phyloP scores from a whole-genome alignment of 2,113 vertebrate genomes.

The Corythaixoides concolor region DNA sequence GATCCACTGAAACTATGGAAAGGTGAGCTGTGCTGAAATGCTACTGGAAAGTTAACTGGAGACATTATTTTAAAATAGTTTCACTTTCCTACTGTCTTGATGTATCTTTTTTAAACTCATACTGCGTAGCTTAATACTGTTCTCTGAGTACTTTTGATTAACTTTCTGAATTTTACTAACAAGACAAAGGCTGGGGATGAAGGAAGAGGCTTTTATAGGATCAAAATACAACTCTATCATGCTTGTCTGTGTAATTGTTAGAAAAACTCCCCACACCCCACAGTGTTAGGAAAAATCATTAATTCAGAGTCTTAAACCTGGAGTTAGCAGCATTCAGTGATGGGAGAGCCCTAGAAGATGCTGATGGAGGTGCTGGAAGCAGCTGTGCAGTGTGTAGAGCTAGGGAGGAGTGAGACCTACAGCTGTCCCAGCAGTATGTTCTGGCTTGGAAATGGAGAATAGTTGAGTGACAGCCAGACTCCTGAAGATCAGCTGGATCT shows the following conservation, averaged over 20 bases:
- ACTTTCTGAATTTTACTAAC: not conserved
- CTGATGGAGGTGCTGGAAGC: not conserved
- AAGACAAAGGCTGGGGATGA: not conserved
- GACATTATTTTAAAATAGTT: not conserved
- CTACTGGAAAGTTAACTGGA: not conserved
- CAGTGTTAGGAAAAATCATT: fast-evolving
- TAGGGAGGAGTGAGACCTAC: not conserved
- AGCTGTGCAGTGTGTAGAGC: not conserved
- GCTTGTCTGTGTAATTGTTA: not conserved
- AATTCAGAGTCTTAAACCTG: not conserved
- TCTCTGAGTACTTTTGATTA: not conserved
- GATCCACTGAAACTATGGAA: not conserved
- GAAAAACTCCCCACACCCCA: not conserved
- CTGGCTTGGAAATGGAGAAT: not conserved
- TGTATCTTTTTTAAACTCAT: not conserved
- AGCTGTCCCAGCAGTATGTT: not conserved
- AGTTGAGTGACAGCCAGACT: not conserved
- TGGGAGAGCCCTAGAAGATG: not conserved
- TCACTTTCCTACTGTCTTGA: not conserved
- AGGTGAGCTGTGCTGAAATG: not conserved
- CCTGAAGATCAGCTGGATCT: fast-evolving
- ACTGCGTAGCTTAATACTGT: not conserved
- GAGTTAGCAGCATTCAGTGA: not conserved
- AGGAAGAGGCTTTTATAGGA: not conserved
- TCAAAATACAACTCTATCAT: not conserved